Base-by-base conservation (phyloP, 2,888 invertebrate species). In the Orgyia antiqua region DNA sequence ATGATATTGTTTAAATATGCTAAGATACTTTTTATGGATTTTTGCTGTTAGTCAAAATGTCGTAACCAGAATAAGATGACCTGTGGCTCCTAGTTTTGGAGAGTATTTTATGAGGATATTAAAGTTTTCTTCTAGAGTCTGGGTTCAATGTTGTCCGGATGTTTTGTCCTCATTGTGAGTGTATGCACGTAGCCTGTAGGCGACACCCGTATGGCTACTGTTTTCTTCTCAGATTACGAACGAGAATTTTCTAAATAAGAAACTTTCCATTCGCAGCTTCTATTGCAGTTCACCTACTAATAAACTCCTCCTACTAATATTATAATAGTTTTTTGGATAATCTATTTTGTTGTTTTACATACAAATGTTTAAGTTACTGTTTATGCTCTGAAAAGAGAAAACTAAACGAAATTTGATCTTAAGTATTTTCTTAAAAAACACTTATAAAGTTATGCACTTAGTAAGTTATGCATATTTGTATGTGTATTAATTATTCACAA, bases 141-240 rank as follows among this genome's bases (percentile, higher is more conserved):
- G 38, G 42, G 64, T 42, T 66, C 69, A 49, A 35, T 40, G 36
- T 58, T 51, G 38, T 41, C 24, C 71, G 68, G 64, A 42, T 31
- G 35, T 42, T 48, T 42, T 41, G 31, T 44, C 40, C 48, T 49
- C 44, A 69, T 82, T 75, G 58, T 41, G 29, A 76, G 62, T 73
- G 59, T 52, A 51, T 47, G 55, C 83, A 83, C 83, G 83, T 83
- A 68, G 39, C 32, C 40, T 51, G 74, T 70, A 68, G 71, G 70
- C 68, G 73, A 71, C 67, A 70, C 68, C 63, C 69, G 67, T 68
- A 63, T 58, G 66, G 75, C 82, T 80, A 71, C 82, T 67, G 74
- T 72, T 72, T 73, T 68, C 68, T 52, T 60, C 54, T 41, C 61
- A 71, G 76, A 71, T 75, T 74, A 76, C 15, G 4, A 15, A 69